Evolutionary conservation across 2,113 vertebrate genomes (phyloP).

Genomic region (Rhineura floridana): DNA sequence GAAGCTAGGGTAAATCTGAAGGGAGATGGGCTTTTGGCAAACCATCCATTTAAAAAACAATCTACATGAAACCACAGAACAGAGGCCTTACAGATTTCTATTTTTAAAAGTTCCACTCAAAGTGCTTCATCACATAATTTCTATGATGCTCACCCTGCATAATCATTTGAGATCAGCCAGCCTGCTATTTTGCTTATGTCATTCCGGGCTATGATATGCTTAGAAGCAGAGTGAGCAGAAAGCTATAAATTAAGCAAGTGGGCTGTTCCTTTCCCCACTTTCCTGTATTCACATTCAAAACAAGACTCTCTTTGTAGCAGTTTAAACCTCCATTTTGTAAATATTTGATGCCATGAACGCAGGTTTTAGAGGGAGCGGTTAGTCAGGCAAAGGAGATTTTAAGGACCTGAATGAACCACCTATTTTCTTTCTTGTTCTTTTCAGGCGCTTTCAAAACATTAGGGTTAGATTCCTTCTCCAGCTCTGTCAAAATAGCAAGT

Average conservation of each 20-base stretch:
- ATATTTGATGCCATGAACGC: neutral
- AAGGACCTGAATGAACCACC: neutral
- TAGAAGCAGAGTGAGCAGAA: neutral
- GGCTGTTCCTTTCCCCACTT: constrained; percentile 8
- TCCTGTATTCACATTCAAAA: constrained; percentile 26
- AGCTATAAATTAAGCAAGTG: neutral
- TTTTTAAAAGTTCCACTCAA: neutral
- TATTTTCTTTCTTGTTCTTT: constrained; percentile 11
- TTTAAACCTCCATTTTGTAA: neutral
- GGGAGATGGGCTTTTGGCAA: neutral
- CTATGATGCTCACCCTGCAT: neutral
- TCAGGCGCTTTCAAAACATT: neutral
- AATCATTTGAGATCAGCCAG: neutral
- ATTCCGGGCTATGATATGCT: neutral
- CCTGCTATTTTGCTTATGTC: neutral
- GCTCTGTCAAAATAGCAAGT: neutral
- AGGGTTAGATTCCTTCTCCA: neutral
- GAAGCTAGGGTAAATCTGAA: neutral
- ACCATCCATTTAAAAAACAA: neutral
- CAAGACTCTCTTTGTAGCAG: constrained; percentile 45
- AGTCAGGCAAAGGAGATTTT: constrained; percentile 2
- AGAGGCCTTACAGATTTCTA: neutral
- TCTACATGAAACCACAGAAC: constrained; percentile 17
- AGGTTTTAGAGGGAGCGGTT: neutral
- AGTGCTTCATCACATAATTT: constrained; percentile 4